Evolutionary conservation across 2,113 vertebrate species (phyloP).

Genomic region (Paracanthobrama guichenoti): DNA sequence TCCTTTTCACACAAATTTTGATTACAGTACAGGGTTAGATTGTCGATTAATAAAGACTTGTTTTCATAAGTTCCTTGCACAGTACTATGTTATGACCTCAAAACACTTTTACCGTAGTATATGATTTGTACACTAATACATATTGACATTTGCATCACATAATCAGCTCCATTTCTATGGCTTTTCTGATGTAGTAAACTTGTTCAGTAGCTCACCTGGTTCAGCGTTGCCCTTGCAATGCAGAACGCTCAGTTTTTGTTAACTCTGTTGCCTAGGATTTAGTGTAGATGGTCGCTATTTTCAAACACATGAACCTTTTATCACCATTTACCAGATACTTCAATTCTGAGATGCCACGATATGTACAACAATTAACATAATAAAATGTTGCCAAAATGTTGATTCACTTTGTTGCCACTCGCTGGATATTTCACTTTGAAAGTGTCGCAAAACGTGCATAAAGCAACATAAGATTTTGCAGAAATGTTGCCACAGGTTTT

Average conservation of each 20-base stretch:
- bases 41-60: neutral
- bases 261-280: neutral
- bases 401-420: neutral
- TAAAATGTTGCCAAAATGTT: neutral
- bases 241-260: neutral
- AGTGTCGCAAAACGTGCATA: neutral
- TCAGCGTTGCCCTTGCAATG: neutral
- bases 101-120: neutral
- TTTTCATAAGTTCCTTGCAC: neutral
- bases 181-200: neutral
- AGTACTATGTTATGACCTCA: neutral
- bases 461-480: neutral
- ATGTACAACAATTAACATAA: neutral
- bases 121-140: neutral
- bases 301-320: neutral
- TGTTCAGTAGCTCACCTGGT: neutral
- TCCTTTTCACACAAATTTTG: neutral
- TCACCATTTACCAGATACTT: neutral
- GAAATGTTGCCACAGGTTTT: neutral
- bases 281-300: neutral
- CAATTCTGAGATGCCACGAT: neutral
- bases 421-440: neutral
- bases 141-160: neutral
- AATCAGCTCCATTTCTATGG: neutral
- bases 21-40: neutral